Percentiles rank a stretch among this genome's conserved stretches.
Evolutionary conservation across 2,113 vertebrate genomes (phyloP).

Genomic region (Hemichromis elongatus): DNA sequence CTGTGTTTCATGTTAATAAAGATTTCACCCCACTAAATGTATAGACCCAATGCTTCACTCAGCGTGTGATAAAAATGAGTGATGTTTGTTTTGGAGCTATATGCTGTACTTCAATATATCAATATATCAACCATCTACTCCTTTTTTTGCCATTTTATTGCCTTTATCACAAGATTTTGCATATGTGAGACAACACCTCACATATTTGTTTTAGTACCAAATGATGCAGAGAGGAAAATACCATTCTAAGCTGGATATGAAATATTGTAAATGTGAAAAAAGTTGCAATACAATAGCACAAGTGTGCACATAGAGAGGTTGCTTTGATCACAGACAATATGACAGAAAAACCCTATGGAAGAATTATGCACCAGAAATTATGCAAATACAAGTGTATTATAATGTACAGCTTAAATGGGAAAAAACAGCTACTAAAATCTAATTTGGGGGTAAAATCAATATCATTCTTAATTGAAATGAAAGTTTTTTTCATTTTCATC

Average conservation of each 20-base stretch:
- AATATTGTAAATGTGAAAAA: background rate
- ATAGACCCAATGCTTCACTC: background rate
- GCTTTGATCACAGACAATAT: background rate
- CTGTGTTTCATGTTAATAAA: background rate
- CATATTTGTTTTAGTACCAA: background rate
- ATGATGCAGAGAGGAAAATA: background rate
- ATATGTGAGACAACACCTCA: background rate
- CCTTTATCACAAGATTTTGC: background rate
- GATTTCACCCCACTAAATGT: background rate
- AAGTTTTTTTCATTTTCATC: background rate
- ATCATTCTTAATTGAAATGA: background rate
- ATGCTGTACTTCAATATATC: background rate
- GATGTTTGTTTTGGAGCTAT: background rate
- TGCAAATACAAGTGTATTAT: no score
- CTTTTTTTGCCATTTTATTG: background rate
- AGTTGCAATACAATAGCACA: background rate
- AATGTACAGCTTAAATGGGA: no score
- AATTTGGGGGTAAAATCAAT: no score
- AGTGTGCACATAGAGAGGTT: background rate
- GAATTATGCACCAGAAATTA: background rate
- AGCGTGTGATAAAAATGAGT: background rate
- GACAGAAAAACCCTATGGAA: background rate
- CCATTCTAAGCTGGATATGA: background rate
- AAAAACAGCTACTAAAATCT: no score
- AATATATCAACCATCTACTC: background rate